Conservation (phyloP, 2,113 vertebrate species). For the Anthoscopus minutus region DNA sequence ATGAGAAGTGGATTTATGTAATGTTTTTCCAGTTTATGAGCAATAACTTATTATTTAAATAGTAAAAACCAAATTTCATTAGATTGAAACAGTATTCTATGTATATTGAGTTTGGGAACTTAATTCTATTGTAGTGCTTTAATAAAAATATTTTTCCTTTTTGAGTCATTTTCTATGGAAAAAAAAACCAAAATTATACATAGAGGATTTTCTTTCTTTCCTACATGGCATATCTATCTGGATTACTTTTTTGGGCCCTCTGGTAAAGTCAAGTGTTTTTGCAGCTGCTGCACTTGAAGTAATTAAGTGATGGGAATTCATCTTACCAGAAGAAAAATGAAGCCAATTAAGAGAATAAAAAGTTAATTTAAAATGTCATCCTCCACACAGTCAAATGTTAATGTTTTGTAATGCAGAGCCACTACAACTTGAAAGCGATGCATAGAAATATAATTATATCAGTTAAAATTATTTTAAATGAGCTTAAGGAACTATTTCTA, state of each 20-base stretch:
- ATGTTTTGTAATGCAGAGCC: not conserved
- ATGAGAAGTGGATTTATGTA: not conserved
- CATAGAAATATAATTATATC: not conserved
- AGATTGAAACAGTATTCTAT: not conserved
- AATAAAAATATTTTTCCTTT: not conserved
- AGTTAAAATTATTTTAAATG: not conserved
- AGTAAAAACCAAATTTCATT: not conserved
- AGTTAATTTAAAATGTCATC: not conserved
- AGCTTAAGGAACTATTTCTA: not conserved
- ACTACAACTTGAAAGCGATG: not conserved
- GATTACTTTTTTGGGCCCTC: not conserved
- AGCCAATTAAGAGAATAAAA: not conserved
- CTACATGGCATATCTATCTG: not conserved
- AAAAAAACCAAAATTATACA: not conserved
- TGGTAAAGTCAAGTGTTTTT: constrained; percentile 6
- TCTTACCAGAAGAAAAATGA: not conserved
- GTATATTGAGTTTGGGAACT: not conserved
- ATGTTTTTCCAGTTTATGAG: not conserved
- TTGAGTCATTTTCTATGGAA: not conserved
- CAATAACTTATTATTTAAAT: not conserved
- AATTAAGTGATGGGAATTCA: constrained; percentile 5
- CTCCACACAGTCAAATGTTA: not conserved
- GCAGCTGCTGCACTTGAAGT: not conserved
- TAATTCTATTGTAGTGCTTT: not conserved
- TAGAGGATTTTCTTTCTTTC: not conserved